These are phyloP conservation scores for Zaprionus lachaisei DNA, from an alignment of 1,140 invertebrate species.

Conservation along the genomic window DNA sequence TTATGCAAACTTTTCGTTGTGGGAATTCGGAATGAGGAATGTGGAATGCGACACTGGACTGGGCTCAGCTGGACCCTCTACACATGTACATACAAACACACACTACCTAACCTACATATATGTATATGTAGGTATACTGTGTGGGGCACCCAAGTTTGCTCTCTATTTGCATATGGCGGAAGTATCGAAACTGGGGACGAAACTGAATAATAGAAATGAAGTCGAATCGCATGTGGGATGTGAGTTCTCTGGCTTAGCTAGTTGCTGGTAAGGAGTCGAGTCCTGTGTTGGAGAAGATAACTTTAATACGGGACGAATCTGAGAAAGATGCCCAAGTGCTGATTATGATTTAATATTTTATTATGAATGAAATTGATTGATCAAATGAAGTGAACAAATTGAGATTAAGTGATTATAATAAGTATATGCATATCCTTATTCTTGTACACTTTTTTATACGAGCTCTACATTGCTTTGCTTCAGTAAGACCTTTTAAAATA, in stretches of 20 bases:
- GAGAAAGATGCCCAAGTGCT: too few species aligned
- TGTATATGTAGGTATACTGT: too few species aligned
- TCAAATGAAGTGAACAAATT: too few species aligned
- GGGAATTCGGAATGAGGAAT: constrained; percentile 15
- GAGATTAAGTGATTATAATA: too few species aligned
- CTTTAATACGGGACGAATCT: too few species aligned
- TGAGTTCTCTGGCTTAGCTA: background rate
- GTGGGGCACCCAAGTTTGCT: constrained; percentile 15
- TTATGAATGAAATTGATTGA: too few species aligned
- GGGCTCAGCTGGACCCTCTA: background rate
- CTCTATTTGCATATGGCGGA: constrained; percentile 5
- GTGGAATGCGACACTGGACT: constrained; percentile 6
- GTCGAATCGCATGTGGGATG: background rate
- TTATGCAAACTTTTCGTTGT: constrained; percentile 67
- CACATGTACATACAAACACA: background rate
- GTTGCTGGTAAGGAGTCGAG: background rate
- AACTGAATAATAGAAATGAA: constrained; percentile 5
- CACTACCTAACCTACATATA: background rate
- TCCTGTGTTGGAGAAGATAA: background rate
- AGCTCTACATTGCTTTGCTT: too few species aligned
- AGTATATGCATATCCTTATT: too few species aligned
- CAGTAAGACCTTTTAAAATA: too few species aligned
- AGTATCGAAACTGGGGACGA: constrained; percentile 4
- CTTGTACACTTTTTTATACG: too few species aligned
- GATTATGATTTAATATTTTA: too few species aligned